A percentile compares a stretch with the other conserved stretches of the same genome.
phyloP scores from a whole-genome alignment of 1,140 invertebrate species.

The Idris sp. region DNA sequence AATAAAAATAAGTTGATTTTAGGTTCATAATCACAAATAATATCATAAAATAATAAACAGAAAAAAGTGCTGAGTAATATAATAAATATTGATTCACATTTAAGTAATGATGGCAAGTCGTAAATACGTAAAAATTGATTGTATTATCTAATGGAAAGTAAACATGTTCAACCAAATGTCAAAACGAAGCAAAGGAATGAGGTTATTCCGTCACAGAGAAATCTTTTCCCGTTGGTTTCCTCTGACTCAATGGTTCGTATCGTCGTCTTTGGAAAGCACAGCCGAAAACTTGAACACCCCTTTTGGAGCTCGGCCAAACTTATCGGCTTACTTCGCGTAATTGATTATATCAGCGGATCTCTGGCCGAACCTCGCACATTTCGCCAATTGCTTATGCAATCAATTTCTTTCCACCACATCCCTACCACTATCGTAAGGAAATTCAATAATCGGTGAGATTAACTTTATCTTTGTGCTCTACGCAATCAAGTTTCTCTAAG shows the following conservation, averaged over 20 bases:
- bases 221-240: constrained; percentile 15
- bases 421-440: constrained; percentile 12
- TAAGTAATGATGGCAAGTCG: constrained; percentile 17
- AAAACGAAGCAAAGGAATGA: constrained; percentile 8
- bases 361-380: constrained; percentile 48
- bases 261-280: too few relatives aligned
- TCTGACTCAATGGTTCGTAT: constrained; percentile 12
- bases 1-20: constrained; percentile 42
- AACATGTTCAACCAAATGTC: too few relatives aligned
- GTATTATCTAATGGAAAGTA: constrained; percentile 7
- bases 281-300: constrained; percentile 34
- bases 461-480: constrained; percentile 37
- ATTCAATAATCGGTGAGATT: constrained; percentile 27
- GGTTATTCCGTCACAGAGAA: constrained; percentile 8
- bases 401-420: constrained; percentile 42
- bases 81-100: constrained; percentile 15
- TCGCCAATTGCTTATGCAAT: constrained; percentile 44
- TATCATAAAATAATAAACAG: not conserved
- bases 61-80: constrained; percentile 8
- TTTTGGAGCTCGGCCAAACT: constrained; percentile 55
- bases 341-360: constrained; percentile 56
- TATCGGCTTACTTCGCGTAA: constrained; percentile 44
- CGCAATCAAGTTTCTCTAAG: constrained; percentile 58
- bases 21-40: constrained; percentile 21
- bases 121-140: constrained; percentile 2